Percentiles rank a stretch among this genome's conserved stretches.
Conservation (phyloP, 1,140 invertebrate species). For the Drosophila bifasciata region DNA sequence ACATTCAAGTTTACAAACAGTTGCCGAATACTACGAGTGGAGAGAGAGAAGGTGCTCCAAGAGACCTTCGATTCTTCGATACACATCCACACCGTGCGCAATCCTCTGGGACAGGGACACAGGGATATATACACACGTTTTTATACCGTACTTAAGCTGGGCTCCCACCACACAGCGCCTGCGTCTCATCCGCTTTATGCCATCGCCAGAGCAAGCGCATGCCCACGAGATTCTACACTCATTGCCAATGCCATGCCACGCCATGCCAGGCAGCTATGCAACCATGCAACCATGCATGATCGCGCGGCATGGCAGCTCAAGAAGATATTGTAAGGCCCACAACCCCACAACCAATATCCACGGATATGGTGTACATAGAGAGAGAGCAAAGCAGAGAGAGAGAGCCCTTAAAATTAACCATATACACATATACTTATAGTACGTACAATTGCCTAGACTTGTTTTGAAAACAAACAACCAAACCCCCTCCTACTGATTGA, state of each 20-base stretch:
- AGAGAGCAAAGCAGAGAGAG: neutral
- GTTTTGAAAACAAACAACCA: constrained; percentile 52
- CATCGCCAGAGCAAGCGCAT: too few relatives aligned
- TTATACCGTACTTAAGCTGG: constrained; percentile 45
- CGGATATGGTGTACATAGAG: constrained; percentile 23
- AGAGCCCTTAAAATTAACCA: constrained; percentile 1
- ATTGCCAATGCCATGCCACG: neutral
- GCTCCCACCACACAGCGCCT: neutral
- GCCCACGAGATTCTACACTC: too few relatives aligned
- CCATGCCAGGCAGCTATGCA: too few relatives aligned
- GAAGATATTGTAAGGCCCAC: constrained; percentile 6
- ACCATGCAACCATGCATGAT: too few relatives aligned
- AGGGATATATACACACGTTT: constrained; percentile 10
- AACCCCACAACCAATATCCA: constrained; percentile 9
- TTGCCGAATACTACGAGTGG: too few relatives aligned
- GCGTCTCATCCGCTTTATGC: too few relatives aligned
- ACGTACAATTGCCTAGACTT: constrained; percentile 57
- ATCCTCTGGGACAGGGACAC: too few relatives aligned
- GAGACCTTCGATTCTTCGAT: too few relatives aligned
- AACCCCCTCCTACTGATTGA: neutral
- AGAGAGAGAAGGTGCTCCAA: too few relatives aligned
- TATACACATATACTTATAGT: constrained; percentile 28
- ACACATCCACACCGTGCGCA: constrained; percentile 1
- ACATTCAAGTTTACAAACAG: too few relatives aligned
- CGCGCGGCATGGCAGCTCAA: constrained; percentile 8